Evolutionary conservation across 2,797 vertebrate species (phyloP).

Genomic region (Alca torda): DNA sequence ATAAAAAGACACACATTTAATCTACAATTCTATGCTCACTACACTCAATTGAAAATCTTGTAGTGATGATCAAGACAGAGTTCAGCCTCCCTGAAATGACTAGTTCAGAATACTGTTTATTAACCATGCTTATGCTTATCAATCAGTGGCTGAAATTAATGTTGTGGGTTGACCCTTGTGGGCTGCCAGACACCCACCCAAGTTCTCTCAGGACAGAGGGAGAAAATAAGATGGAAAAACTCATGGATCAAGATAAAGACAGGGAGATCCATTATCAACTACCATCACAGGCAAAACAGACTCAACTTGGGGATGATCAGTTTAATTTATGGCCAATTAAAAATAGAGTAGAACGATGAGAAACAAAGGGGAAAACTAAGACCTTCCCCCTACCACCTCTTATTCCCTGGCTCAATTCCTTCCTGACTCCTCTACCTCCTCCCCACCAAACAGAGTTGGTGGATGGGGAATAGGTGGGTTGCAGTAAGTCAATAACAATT

Average conservation of each 20-base stretch:
- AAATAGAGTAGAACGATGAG: background rate
- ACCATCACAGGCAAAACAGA: background rate
- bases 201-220: background rate
- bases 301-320: background rate
- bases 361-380: background rate
- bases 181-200: accelerated
- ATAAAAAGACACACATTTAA: background rate
- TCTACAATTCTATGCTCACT: background rate
- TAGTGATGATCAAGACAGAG: background rate
- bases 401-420: background rate
- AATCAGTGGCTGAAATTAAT: background rate
- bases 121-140: background rate
- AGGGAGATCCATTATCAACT: background rate
- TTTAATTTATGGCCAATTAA: background rate
- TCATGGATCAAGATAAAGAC: accelerated
- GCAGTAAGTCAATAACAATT: background rate
- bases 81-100: background rate
- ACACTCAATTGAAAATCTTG: background rate
- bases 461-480: background rate
- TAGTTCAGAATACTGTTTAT: background rate
- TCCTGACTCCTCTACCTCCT: background rate
- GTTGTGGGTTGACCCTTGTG: background rate
- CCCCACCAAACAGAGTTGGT: accelerated
- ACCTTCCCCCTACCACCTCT: background rate
- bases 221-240: background rate